Conservation (phyloP, 2,113 vertebrate genomes). For the Silurus meridionalis region DNA sequence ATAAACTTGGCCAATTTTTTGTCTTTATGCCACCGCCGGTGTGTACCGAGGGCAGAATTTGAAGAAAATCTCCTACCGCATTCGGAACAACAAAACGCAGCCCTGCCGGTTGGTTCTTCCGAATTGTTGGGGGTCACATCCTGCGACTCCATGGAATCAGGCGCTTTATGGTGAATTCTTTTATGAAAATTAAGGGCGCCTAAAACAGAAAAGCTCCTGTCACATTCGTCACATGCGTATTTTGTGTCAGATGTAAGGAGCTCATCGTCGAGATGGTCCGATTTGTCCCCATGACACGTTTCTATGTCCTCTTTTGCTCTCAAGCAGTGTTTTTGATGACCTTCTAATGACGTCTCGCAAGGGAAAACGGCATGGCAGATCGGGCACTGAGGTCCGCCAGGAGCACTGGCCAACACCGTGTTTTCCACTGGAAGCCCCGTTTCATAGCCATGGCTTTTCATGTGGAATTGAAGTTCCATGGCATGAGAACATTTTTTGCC, state of each 20-base stretch:
- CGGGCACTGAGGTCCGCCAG: conserved; percentile 62
- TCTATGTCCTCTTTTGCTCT: not conserved
- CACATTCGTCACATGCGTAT: conserved; percentile 71
- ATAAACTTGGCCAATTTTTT: conserved; percentile 59
- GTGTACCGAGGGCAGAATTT: conserved; percentile 72
- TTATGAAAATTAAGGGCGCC: conserved; percentile 74
- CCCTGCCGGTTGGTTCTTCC: conserved; percentile 40
- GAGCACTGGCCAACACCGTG: conserved; percentile 15
- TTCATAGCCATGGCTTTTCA: conserved; percentile 76
- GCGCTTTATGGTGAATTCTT: conserved; percentile 62
- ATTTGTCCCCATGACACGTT: conserved; percentile 1
- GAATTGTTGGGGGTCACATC: conserved; percentile 32
- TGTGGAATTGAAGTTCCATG: conserved; percentile 78
- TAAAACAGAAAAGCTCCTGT: conserved; percentile 66
- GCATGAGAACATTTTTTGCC: conserved; percentile 74
- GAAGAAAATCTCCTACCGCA: conserved; percentile 71
- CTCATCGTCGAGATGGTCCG: not conserved
- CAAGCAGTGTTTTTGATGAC: conserved; percentile 62
- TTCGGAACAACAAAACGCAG: conserved; percentile 66
- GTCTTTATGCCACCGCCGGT: conserved; percentile 72
- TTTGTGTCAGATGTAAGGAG: conserved; percentile 52
- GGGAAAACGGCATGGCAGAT: conserved; percentile 65
- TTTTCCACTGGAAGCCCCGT: conserved; percentile 55
- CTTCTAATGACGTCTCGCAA: conserved; percentile 61
- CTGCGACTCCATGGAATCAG: conserved; percentile 49